phyloP scores from a whole-genome alignment of 64 coral and sea anemone species.

The Dendronephthya gigantea region DNA sequence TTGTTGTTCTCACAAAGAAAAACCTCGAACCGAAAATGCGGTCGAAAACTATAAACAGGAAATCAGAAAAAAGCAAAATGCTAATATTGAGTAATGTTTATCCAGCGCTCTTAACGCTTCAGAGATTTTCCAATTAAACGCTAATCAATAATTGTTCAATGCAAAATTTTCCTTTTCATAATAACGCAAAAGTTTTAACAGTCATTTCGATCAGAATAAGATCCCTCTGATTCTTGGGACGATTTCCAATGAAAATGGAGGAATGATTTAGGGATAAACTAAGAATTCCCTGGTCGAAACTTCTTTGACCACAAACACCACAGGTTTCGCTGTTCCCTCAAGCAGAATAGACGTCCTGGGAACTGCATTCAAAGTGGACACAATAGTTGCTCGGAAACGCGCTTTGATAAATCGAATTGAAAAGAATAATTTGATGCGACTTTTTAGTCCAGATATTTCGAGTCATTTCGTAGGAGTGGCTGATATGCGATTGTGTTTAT shows the following conservation, averaged over 20 bases:
- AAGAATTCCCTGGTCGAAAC: neutral
- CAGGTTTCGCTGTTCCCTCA: neutral
- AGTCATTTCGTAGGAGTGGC: too few relatives aligned
- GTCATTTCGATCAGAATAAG: neutral
- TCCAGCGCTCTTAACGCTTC: neutral
- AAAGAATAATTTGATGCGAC: neutral
- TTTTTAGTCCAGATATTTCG: too few relatives aligned
- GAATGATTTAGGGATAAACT: neutral
- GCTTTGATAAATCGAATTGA: neutral
- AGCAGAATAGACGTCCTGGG: neutral
- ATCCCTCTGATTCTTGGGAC: neutral
- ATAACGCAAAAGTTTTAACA: neutral
- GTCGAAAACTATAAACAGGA: neutral
- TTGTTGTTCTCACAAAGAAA: too few relatives aligned
- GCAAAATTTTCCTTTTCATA: too few relatives aligned
- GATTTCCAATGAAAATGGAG: neutral
- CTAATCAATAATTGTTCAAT: neutral
- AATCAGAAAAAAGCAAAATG: neutral
- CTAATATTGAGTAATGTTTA: neutral
- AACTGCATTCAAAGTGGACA: neutral
- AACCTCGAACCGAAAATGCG: too few relatives aligned
- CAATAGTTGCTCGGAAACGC: neutral
- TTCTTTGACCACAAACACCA: neutral
- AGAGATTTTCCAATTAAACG: neutral
- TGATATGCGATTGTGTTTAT: too few relatives aligned